Evolutionary conservation across 2,888 invertebrate genomes (phyloP), one percentile per base, ranked within the genome.

Genomic region (Tigriopus californicus): DNA sequence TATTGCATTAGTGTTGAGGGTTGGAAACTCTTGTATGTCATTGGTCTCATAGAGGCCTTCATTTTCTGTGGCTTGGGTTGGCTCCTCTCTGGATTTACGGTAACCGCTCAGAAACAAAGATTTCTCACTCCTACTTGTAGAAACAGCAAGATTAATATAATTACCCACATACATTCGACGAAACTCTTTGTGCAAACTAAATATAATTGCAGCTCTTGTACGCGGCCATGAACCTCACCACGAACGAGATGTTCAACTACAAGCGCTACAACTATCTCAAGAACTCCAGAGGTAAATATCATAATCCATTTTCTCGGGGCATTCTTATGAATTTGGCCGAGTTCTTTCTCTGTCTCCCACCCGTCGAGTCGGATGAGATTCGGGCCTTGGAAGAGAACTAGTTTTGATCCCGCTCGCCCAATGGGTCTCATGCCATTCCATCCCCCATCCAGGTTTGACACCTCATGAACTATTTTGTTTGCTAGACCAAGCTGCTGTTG

Each of bases 211-310:
- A 91, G 90, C 80, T 89, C 56, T 75, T 89, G 22, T 89, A 91
- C 70, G 89, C 88, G 12, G 85, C 87, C 68, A 85, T 87, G 85
- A 92, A 92, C 74, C 73, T 91, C 61, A 91, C 92, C 8, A 90
- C 90, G 51, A 92, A 91, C 70, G 91, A 92, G 73, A 87, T 89
- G 84, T 86, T 90, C 70, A 91, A 91, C 73, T 86, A 86, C 70
- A 88, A 88, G 69, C 77, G 90, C 57, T 91, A 91, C 70, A 83
- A 87, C 0, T 91, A 92, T 70, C 71, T 92, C 63, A 77, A 89
- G 59, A 90, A 91, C 70, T 87, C 85, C 68, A 78, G 85, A 61
- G 91, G 91, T 1, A 79, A 83, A 63, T 91, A 88, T 70, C 81
- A 83, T 68, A 92, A 91, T 73, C 90, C 90, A 0, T 92, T 88